Evolutionary conservation across 2,888 invertebrate genomes (phyloP).

Genomic region (Podotricha telesiphe): DNA sequence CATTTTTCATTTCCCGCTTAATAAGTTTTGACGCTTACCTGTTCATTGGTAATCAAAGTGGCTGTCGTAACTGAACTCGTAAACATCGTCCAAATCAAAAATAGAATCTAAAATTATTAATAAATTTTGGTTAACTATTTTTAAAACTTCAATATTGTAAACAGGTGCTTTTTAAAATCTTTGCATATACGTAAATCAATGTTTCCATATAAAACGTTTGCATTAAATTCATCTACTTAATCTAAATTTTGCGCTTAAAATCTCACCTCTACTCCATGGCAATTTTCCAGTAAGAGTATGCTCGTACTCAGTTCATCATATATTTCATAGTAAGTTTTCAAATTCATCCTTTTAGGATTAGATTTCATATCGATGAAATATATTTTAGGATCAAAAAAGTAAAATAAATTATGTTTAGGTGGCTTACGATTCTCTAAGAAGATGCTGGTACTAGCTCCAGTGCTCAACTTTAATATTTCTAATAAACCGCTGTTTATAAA

Average conservation of each 20-base stretch:
- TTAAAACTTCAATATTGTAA: not conserved
- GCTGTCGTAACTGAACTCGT: slow-evolving; percentile 59
- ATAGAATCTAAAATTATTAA: slow-evolving; percentile 51
- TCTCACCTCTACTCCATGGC: slow-evolving; percentile 57
- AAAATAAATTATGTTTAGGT: slow-evolving; percentile 36
- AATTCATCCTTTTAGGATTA: slow-evolving; percentile 38
- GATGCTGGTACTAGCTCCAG: slow-evolving; percentile 36
- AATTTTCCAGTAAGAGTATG: slow-evolving; percentile 57
- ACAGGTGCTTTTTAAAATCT: no score
- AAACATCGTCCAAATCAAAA: slow-evolving; percentile 64
- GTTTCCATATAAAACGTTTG: no score
- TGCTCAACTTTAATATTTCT: slow-evolving; percentile 42
- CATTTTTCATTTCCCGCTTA: no score
- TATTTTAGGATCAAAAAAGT: slow-evolving; percentile 48
- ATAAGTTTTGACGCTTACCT: no score
- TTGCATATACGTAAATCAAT: no score
- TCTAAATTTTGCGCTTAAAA: not conserved
- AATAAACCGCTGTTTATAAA: slow-evolving; percentile 51
- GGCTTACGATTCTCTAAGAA: slow-evolving; percentile 28
- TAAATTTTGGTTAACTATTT: not conserved
- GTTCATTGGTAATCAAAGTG: slow-evolving; percentile 54
- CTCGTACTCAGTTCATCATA: slow-evolving; percentile 60
- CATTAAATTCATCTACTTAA: no score
- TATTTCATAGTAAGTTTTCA: slow-evolving; percentile 55
- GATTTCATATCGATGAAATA: slow-evolving; percentile 47